phyloP scores from a whole-genome alignment of 2,113 vertebrate genomes.

The Terrapene triunguis region DNA sequence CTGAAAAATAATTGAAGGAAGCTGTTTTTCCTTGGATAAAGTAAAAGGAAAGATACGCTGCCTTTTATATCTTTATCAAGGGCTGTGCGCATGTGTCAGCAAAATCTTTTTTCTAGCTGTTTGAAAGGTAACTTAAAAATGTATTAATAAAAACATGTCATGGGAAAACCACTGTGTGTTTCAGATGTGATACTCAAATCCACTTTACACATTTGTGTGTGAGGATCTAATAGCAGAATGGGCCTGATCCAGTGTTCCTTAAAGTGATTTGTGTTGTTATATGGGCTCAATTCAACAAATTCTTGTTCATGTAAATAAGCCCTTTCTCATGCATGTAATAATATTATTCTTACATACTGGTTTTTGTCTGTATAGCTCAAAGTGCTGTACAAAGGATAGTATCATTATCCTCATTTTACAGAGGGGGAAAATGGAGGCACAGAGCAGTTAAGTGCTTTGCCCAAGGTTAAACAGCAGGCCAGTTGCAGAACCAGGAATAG shows the following conservation, averaged over 20 bases:
- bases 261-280: neutral
- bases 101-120: neutral
- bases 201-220: neutral
- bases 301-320: neutral
- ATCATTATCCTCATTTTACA: neutral
- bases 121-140: constrained; percentile 1
- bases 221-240: neutral
- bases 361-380: neutral
- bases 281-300: neutral
- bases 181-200: neutral
- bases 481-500: neutral
- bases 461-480: neutral
- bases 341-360: neutral
- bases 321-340: neutral
- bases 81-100: neutral
- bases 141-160: neutral
- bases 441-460: neutral
- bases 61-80: neutral
- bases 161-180: neutral
- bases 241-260: neutral
- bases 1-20: neutral
- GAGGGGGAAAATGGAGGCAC: rapidly evolving
- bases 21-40: neutral
- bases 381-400: constrained; percentile 24
- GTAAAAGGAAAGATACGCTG: neutral